Evolutionary conservation across 2,113 vertebrate genomes (phyloP).

Genomic region (Anser brachyrhynchus): DNA sequence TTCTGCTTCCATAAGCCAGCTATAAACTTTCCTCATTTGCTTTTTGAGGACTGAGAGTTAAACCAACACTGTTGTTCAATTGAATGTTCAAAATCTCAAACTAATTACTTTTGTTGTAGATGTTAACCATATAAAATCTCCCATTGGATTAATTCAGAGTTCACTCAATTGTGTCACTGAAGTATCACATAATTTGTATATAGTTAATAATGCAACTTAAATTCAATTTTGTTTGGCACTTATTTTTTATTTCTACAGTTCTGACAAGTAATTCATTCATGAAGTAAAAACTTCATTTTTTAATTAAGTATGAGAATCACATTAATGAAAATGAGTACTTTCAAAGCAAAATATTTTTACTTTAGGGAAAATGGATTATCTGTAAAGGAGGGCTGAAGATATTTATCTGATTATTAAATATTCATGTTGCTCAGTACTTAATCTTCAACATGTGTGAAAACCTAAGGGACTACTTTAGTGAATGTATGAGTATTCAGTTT

Average conservation of each 20-base stretch:
- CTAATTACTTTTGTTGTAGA: background rate
- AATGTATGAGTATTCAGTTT: background rate
- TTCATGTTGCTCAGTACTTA: slow-evolving; percentile 14
- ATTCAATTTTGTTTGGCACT: background rate
- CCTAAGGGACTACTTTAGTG: background rate
- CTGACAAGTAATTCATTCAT: background rate
- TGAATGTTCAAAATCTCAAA: background rate
- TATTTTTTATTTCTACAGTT: background rate
- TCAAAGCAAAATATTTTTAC: slow-evolving; percentile 5
- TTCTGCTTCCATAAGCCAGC: background rate
- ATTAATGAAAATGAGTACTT: background rate
- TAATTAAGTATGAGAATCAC: slow-evolving; percentile 8
- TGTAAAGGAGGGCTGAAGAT: background rate
- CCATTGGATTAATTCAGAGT: background rate
- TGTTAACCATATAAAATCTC: background rate
- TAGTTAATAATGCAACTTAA: background rate
- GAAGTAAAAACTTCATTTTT: background rate
- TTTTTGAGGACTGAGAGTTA: background rate
- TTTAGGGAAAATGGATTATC: background rate
- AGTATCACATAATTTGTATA: background rate
- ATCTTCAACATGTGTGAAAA: slow-evolving; percentile 1
- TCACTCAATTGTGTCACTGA: background rate
- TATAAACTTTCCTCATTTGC: background rate
- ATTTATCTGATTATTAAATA: slow-evolving; percentile 34
- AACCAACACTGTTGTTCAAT: background rate